Evolutionary conservation across 2,113 vertebrate species (phyloP), one percentile per base, ranked within the genome.

Genomic region (Herpetotheres cachinnans): DNA sequence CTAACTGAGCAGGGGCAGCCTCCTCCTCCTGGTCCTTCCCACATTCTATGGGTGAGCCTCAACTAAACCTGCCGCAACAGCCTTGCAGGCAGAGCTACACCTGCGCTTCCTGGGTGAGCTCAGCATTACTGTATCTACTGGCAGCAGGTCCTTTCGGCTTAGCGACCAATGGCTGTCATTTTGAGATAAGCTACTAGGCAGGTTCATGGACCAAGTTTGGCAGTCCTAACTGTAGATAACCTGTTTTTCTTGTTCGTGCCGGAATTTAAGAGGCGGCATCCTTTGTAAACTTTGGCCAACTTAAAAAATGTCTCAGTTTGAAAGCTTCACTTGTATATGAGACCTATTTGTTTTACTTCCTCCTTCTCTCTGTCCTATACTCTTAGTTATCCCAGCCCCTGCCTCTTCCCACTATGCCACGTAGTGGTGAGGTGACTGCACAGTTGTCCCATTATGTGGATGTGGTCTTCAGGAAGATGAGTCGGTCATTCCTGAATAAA

Each of bases 1-100:
- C 21, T 82, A 36, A 5, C 3, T 0, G 0, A 78, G 44, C 12
- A 52, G 14, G 2, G 10, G 7, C 20, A 86, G 58, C 62, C 34
- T 72, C 19, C 25, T 49, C 27, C 44, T 67, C 34, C 30, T 66
- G n/a, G 27, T 58, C 11, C 50, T 80, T 72, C 34, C 20, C 10
- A 4, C 2, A 7, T 34, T 47, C 30, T 36, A 50, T 0, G 1
- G 11, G 8, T 6, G 26, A 85, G 61, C 29, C 49, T 73, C 34
- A 70, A 44, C n/a, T 54, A 40, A 86, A 42, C 7, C 0, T 2
- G 66, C 15, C 0, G 1, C 12, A 72, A 34, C 7, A 36, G 49
- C 38, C n/a, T 19, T 0, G 0, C 11, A 71, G 56, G 44, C 44
- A 74, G 22, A 73, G 14, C 29, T 40, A n/a, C 4, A 4, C n/a